A percentile compares a stretch with the other conserved stretches of the same genome.
Conservation (phyloP, 2,113 vertebrate species). For the Scalopus aquaticus region DNA sequence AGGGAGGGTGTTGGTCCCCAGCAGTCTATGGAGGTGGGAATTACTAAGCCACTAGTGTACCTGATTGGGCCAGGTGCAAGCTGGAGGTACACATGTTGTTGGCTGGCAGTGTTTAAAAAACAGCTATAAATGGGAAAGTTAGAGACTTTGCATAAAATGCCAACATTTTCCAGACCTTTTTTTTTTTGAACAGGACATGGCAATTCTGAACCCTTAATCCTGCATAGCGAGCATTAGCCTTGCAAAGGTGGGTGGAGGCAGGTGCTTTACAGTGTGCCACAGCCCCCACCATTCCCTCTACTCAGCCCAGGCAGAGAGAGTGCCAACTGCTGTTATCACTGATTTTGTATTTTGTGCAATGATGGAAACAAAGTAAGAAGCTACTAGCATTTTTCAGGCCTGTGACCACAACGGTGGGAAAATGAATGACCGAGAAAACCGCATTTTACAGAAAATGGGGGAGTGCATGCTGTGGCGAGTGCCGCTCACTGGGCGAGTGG, state of each 20-base stretch:
- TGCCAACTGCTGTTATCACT: background rate
- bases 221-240: background rate
- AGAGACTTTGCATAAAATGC: background rate
- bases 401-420: background rate
- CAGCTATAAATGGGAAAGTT: background rate
- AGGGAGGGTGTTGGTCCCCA: too few species aligned
- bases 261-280: background rate
- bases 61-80: background rate
- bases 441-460: too few species aligned
- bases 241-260: rapidly evolving
- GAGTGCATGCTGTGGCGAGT: background rate
- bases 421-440: background rate
- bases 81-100: rapidly evolving
- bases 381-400: too few species aligned
- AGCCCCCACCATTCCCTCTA: background rate
- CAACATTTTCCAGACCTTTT: background rate
- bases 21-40: rapidly evolving
- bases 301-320: background rate
- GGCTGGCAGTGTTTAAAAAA: background rate
- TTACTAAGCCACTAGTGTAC: rapidly evolving
- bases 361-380: too few species aligned
- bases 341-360: background rate
- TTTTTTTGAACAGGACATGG: too few species aligned
- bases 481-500: rapidly evolving
- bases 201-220: too few species aligned